Conservation (phyloP, 2,113 vertebrate genomes). For the Salvelinus namaycush region DNA sequence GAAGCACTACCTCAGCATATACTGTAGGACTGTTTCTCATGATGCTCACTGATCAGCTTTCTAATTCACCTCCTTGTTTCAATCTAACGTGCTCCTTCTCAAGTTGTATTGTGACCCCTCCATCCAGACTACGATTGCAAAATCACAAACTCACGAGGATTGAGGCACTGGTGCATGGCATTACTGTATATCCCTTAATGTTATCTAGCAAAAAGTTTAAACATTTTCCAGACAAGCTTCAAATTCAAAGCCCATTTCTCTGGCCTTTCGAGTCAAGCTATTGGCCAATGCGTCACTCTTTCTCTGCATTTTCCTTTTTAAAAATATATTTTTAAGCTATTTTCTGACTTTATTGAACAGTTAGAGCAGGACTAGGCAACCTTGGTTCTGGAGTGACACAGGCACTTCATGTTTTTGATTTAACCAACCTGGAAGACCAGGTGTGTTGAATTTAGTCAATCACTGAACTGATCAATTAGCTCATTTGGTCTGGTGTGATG, state of each 20-base stretch:
- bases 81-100: neutral
- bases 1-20: neutral
- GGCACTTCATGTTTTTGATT: no score
- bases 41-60: neutral
- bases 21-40: neutral
- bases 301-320: no score
- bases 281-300: constrained; percentile 23
- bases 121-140: neutral
- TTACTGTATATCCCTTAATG: neutral
- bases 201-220: neutral
- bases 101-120: neutral
- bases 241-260: no score
- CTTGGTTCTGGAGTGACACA: no score
- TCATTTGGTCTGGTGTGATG: no score
- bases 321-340: no score
- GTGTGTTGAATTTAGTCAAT: no score
- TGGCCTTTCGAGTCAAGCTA: neutral
- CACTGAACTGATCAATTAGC: no score
- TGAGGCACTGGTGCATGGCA: neutral
- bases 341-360: no score
- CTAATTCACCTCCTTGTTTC: neutral
- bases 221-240: neutral
- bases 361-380: no score
- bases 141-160: neutral
- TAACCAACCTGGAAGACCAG: no score